A percentile compares a stretch with the other conserved stretches of the same genome.
Evolutionary conservation across 2,797 vertebrate genomes (phyloP).

Genomic region (Podarcis lilfordi): DNA sequence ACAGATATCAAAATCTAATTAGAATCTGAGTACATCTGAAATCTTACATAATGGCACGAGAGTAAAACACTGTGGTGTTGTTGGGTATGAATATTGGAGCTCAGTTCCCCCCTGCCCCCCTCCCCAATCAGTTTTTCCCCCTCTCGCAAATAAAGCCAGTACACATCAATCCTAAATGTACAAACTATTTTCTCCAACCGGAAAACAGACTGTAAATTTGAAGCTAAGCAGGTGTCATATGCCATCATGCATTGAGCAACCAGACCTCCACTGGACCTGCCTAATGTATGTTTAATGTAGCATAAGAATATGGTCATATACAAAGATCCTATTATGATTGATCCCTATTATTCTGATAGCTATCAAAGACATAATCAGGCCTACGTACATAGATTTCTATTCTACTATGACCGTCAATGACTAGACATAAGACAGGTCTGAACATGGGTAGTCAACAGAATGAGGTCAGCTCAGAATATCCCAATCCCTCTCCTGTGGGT

Average conservation of each 20-base stretch:
- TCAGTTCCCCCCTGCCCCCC: background rate
- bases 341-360: background rate
- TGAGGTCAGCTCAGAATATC: background rate
- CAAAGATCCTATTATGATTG: background rate
- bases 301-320: background rate
- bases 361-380: background rate
- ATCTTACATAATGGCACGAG: background rate
- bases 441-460: background rate
- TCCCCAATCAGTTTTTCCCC: background rate
- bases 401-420: background rate
- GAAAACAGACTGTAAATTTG: background rate
- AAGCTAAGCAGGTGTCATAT: background rate
- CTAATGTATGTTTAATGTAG: background rate
- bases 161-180: background rate
- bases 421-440: background rate
- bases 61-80: background rate
- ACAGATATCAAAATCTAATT: background rate
- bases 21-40: background rate
- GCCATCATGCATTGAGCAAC: background rate
- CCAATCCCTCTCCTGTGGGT: background rate
- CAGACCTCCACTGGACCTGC: background rate
- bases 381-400: background rate
- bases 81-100: background rate
- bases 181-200: background rate
- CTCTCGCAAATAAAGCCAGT: background rate